phyloP scores from a whole-genome alignment of 1,140 invertebrate species.

The Drosophila sp. region DNA sequence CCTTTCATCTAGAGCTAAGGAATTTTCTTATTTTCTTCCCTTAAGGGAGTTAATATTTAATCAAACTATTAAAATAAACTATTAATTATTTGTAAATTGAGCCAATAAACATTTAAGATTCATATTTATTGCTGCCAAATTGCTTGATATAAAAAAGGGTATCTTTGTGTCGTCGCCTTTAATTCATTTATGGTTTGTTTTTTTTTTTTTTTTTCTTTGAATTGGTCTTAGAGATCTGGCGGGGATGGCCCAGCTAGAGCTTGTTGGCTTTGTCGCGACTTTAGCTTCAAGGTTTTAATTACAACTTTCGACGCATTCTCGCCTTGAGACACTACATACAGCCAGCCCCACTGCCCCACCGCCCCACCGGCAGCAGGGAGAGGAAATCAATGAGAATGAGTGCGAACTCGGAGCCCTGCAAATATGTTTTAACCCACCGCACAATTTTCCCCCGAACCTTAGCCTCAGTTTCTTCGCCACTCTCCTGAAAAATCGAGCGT shows the following conservation, averaged over 20 bases:
- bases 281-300: conserved; percentile 74
- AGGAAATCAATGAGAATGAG: conserved; percentile 70
- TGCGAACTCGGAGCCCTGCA: conserved; percentile 25
- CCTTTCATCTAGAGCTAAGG: too few relatives aligned
- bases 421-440: conserved; percentile 43
- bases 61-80: too few relatives aligned
- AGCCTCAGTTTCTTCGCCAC: not conserved
- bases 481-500: conserved; percentile 63
- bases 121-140: too few relatives aligned
- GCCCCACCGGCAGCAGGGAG: not conserved
- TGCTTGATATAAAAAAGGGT: not conserved
- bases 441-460: not conserved
- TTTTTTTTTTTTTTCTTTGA: not conserved
- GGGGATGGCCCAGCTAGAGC: conserved; percentile 4
- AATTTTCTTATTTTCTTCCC: too few relatives aligned
- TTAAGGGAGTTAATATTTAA: too few relatives aligned
- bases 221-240: not conserved
- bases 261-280: conserved; percentile 52
- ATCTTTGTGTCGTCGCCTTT: not conserved
- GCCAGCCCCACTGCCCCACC: not conserved
- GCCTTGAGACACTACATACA: conserved; percentile 63
- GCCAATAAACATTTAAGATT: too few relatives aligned
- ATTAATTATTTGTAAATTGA: too few relatives aligned
- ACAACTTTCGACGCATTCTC: conserved; percentile 66
- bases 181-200: not conserved